These are phyloP conservation scores for Emydoidea blandingii DNA, from an alignment of 2,797 vertebrate genomes.

Conservation along the genomic window DNA sequence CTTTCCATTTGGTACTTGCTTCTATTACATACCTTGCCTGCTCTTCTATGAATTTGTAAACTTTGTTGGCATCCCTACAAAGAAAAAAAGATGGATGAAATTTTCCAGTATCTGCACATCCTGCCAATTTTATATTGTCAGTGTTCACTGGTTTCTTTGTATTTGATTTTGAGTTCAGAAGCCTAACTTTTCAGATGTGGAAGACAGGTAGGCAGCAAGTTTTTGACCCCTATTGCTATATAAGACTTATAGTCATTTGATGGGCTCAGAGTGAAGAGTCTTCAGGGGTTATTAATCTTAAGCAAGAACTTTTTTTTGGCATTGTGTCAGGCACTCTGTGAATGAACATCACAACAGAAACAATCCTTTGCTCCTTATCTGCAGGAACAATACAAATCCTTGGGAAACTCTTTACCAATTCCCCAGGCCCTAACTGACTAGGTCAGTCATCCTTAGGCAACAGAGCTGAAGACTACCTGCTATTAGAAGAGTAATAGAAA, in stretches of 20 bases:
- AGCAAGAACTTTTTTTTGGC: neutral
- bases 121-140: neutral
- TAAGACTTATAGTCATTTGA: neutral
- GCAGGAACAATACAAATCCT: neutral
- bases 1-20: neutral
- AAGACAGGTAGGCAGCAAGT: rapidly evolving
- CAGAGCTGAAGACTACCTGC: neutral
- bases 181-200: neutral
- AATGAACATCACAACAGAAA: neutral
- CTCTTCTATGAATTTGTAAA: neutral
- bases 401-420: neutral
- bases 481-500: rapidly evolving
- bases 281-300: neutral
- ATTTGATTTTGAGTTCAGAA: neutral
- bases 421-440: neutral
- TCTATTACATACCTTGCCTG: neutral
- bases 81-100: rapidly evolving
- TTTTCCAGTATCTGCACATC: neutral
- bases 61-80: neutral
- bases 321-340: neutral
- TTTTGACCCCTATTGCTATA: neutral
- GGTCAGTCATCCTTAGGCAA: neutral
- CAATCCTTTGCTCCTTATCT: neutral
- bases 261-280: neutral
- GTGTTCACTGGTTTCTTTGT: neutral